phyloP scores from a whole-genome alignment of 2,113 vertebrate genomes.

The Bubo scandiacus region DNA sequence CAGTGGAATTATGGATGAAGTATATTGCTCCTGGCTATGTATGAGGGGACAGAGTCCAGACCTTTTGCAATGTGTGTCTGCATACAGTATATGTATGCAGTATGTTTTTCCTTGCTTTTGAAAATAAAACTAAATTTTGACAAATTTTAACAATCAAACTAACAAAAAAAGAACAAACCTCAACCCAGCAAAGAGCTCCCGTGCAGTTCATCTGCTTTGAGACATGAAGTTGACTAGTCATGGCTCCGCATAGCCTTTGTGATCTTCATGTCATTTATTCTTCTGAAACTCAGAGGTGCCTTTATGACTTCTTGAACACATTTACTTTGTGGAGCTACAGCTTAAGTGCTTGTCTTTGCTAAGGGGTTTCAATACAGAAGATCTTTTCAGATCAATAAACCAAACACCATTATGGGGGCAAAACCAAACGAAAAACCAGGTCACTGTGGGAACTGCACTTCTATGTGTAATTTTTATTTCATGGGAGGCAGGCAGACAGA shows the following conservation, averaged over 20 bases:
- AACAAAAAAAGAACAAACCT: neutral
- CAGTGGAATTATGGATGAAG: neutral
- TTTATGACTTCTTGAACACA: neutral
- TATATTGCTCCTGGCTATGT: neutral
- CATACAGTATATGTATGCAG: neutral
- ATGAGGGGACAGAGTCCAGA: neutral
- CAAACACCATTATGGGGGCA: neutral
- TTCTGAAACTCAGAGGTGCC: neutral
- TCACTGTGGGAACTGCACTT: neutral
- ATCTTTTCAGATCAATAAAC: neutral
- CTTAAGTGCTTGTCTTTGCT: neutral
- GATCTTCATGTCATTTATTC: neutral
- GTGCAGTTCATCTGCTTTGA: neutral
- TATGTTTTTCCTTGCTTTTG: neutral
- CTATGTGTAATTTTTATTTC: neutral
- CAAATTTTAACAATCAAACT: neutral
- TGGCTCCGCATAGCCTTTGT: neutral
- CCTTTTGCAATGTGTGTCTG: neutral
- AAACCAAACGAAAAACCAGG: neutral
- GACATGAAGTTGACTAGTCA: neutral
- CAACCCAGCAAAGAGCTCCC: neutral
- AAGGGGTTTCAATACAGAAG: neutral
- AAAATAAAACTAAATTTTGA: neutral
- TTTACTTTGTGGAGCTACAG: neutral
- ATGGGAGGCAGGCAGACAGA: neutral